phyloP scores from a whole-genome alignment of 2,888 invertebrate genomes.

The Emmelina monodactyla region DNA sequence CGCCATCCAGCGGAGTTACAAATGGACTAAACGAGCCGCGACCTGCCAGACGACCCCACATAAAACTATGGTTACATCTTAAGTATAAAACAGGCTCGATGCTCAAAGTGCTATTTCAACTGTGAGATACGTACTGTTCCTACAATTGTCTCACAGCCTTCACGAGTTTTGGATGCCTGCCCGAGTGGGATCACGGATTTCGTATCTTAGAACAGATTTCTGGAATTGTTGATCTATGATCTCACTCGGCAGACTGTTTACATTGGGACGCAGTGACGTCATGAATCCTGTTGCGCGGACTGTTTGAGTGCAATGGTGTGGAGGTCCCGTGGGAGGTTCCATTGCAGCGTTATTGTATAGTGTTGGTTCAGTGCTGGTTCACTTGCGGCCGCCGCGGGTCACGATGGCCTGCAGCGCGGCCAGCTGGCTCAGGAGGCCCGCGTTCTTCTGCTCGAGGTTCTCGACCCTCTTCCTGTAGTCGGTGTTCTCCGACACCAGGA shows the following conservation, averaged over 20 bases:
- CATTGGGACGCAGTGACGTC: neutral
- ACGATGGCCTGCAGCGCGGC: slow-evolving; percentile 78
- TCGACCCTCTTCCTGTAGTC: slow-evolving; percentile 82
- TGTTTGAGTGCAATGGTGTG: neutral
- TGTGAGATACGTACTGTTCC: slow-evolving; percentile 28
- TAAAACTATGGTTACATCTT: neutral
- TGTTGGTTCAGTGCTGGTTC: slow-evolving; percentile 25
- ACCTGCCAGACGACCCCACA: neutral
- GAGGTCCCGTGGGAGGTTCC: neutral
- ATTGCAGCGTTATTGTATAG: slow-evolving; percentile 25
- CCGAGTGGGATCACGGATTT: slow-evolving; percentile 14
- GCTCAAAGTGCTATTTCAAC: slow-evolving; percentile 16
- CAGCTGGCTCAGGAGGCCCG: slow-evolving; percentile 76
- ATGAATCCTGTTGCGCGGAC: neutral
- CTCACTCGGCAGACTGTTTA: neutral
- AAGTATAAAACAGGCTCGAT: neutral
- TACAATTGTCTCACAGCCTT: slow-evolving; percentile 23
- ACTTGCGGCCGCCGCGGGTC: slow-evolving; percentile 64
- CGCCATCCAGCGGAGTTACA: neutral
- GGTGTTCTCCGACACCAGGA: slow-evolving; percentile 79
- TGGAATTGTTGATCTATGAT: neutral
- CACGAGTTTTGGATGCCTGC: slow-evolving; percentile 7
- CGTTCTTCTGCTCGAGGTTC: slow-evolving; percentile 78
- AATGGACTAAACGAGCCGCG: neutral
- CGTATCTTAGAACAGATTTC: neutral